These are phyloP conservation scores for Epizoanthus rinbou DNA, from an alignment of 92 coral and sea anemone species.

Conservation along the genomic window DNA sequence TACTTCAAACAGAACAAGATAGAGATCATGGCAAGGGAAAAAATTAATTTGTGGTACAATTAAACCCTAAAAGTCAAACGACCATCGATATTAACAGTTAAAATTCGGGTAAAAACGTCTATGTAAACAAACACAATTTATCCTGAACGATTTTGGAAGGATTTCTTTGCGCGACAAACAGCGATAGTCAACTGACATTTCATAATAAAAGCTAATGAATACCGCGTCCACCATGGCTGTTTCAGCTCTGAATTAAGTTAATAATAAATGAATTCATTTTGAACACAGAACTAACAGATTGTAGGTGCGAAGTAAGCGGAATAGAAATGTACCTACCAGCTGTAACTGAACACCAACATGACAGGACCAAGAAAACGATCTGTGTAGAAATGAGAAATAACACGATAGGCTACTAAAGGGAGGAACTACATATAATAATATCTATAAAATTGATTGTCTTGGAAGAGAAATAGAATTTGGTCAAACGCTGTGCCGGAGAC, in stretches of 20 bases:
- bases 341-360: neutral
- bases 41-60: neutral
- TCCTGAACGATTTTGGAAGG: conserved; percentile 32
- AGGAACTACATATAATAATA: neutral
- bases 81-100: conserved; percentile 22
- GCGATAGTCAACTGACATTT: too few species aligned
- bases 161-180: neutral
- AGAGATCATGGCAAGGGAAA: neutral
- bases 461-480: neutral
- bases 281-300: neutral
- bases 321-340: conserved; percentile 23
- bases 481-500: neutral
- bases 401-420: neutral
- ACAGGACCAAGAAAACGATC: conserved; percentile 19
- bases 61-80: neutral
- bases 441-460: neutral
- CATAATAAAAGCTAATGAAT: neutral
- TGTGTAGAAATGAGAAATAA: neutral
- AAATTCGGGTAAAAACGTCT: conserved; percentile 14
- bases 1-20: conserved; percentile 14
- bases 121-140: conserved; percentile 26
- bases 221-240: neutral
- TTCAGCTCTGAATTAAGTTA: neutral
- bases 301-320: neutral
- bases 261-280: conserved; percentile 13